Percentiles rank a stretch among this genome's conserved stretches.
These are phyloP conservation scores for Muntiacus muntjak DNA, from an alignment of 2,113 vertebrate genomes.

Conservation along the genomic window DNA sequence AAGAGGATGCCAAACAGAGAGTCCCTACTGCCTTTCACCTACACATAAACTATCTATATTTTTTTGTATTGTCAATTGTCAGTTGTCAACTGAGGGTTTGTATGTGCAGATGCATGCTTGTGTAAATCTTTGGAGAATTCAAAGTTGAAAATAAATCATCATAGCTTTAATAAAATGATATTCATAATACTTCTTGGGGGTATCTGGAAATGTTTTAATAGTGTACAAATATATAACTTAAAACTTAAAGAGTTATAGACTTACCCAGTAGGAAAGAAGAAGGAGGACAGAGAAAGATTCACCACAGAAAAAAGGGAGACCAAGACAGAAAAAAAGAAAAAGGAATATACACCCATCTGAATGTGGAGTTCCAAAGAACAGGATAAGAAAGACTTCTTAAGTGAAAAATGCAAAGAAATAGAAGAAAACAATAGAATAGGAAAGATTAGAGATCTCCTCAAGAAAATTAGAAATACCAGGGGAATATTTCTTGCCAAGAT, in stretches of 20 bases:
- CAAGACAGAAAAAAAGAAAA: neutral
- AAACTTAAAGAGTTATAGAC: neutral
- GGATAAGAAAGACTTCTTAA: neutral
- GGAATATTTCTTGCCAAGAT: neutral
- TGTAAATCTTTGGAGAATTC: neutral
- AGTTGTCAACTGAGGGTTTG: neutral
- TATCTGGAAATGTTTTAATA: neutral
- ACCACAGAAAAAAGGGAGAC: neutral
- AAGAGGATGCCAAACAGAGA: neutral
- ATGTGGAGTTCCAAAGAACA: neutral
- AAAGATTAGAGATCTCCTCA: neutral
- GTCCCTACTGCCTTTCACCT: neutral
- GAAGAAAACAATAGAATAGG: neutral
- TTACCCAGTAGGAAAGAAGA: neutral
- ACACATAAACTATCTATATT: neutral
- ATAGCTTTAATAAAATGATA: neutral
- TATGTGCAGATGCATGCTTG: neutral
- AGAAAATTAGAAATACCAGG: neutral
- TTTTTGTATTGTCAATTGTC: neutral
- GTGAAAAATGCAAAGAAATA: neutral
- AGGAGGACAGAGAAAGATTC: neutral
- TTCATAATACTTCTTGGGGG: neutral
- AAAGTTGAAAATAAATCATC: neutral
- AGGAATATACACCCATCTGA: neutral
- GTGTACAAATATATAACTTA: neutral